Conservation (phyloP, 2,113 vertebrate species). For the Sakesphorus luctuosus region DNA sequence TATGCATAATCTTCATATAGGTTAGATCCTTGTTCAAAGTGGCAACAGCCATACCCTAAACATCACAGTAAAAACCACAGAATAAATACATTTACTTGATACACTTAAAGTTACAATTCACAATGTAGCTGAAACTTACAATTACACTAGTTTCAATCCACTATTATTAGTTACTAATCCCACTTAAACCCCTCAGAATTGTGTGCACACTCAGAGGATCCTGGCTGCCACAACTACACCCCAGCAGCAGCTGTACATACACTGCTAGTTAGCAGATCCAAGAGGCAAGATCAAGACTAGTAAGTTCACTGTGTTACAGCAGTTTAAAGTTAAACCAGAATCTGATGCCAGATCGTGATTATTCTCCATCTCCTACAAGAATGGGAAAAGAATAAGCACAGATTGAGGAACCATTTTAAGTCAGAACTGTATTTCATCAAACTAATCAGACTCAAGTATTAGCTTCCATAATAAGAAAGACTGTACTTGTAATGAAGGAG, state of each 20-base stretch:
- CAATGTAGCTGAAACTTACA: background rate
- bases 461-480: background rate
- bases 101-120: background rate
- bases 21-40: background rate
- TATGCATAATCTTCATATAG: background rate
- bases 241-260: background rate
- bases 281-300: background rate
- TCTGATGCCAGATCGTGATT: background rate
- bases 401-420: background rate
- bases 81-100: background rate
- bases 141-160: background rate
- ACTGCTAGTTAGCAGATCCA: background rate
- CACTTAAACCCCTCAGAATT: background rate
- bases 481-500: background rate
- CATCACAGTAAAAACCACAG: background rate
- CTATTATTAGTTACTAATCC: background rate
- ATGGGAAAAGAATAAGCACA: background rate
- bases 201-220: background rate
- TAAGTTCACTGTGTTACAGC: background rate
- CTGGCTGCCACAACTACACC: background rate
- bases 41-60: background rate
- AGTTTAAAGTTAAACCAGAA: background rate
- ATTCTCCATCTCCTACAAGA: background rate
- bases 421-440: background rate
- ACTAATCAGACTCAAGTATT: background rate